A percentile compares a stretch with the other conserved stretches of the same genome.
Evolutionary conservation across 2,113 vertebrate species (phyloP).

Genomic region (Ornithorhynchus anatinus): DNA sequence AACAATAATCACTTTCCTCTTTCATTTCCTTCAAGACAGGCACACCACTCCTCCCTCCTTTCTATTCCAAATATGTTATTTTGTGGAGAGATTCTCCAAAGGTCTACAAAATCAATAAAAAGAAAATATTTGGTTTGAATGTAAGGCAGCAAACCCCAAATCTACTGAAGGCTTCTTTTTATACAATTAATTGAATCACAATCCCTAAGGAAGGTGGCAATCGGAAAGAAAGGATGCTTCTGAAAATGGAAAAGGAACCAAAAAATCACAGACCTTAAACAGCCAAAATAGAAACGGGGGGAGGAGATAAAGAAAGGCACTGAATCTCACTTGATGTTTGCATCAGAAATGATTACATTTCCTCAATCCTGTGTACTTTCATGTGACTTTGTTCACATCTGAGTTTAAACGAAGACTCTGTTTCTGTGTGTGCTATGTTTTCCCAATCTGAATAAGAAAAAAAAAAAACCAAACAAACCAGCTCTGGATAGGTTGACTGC

Average conservation of each 20-base stretch:
- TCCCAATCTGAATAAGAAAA: conserved; percentile 31
- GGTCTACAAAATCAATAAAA: conserved; percentile 17
- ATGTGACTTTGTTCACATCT: conserved; percentile 21
- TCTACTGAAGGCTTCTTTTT: neutral
- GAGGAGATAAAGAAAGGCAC: conserved; percentile 25
- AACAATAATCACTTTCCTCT: conserved; percentile 8
- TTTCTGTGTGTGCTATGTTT: conserved; percentile 27
- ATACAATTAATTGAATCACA: conserved; percentile 45
- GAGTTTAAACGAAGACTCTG: conserved; percentile 17
- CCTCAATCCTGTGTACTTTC: conserved; percentile 25
- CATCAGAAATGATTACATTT: conserved; percentile 13
- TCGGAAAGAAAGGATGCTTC: conserved; percentile 65
- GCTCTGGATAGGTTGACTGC: conserved; percentile 21
- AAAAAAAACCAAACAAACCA: conserved; percentile 44
- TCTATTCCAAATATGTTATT: conserved; percentile 18
- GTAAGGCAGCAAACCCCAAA: neutral
- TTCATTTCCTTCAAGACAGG: conserved; percentile 34
- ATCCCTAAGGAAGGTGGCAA: conserved; percentile 58
- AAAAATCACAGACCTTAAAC: conserved; percentile 54
- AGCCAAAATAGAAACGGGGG: conserved; percentile 76
- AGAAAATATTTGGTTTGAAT: conserved; percentile 11
- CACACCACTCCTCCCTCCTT: neutral
- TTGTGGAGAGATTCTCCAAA: conserved; percentile 9
- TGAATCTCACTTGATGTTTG: conserved; percentile 15
- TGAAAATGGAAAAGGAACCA: conserved; percentile 70